A percentile compares a stretch with the other conserved stretches of the same genome.
Conservation (phyloP, 2,888 invertebrate genomes). For the Acrobeloides nanus region DNA sequence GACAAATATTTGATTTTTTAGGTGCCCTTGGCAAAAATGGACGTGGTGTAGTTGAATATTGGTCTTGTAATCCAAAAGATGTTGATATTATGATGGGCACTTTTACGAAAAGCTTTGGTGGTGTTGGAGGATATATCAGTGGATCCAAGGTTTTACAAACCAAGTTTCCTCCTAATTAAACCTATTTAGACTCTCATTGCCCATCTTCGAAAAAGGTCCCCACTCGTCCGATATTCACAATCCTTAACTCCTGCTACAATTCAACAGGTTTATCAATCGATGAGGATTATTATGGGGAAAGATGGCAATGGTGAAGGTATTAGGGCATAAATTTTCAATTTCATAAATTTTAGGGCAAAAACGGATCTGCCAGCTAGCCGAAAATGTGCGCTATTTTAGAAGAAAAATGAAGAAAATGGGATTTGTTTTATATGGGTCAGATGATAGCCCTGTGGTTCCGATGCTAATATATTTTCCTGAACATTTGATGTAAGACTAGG, state of each 20-base stretch:
- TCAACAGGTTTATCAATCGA: conserved; percentile 79
- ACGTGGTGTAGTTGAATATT: conserved; percentile 80
- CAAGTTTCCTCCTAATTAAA: too few species aligned
- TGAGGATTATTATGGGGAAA: conserved; percentile 77
- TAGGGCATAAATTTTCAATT: too few species aligned
- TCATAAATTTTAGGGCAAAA: conserved; percentile 48
- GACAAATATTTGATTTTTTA: conserved; percentile 6
- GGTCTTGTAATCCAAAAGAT: conserved; percentile 71
- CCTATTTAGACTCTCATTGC: conserved; percentile 68
- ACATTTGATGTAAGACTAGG: too few species aligned
- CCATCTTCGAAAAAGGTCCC: conserved; percentile 69
- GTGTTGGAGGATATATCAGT: conserved; percentile 91
- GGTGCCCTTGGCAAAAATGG: conserved; percentile 56
- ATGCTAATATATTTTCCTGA: conserved; percentile 87
- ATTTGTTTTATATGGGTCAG: conserved; percentile 82
- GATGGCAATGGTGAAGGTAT: conserved; percentile 67
- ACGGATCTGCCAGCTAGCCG: conserved; percentile 55
- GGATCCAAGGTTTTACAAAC: conserved; percentile 60
- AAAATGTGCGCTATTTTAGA: conserved; percentile 58
- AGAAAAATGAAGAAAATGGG: conserved; percentile 72
- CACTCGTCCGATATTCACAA: conserved; percentile 60
- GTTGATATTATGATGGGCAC: conserved; percentile 93
- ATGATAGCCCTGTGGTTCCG: conserved; percentile 92
- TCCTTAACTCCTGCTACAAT: conserved; percentile 71
- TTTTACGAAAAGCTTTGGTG: conserved; percentile 95